A percentile compares a stretch with the other conserved stretches of the same genome.
Evolutionary conservation across 2,113 vertebrate species (phyloP).

Genomic region (Pipa parva): DNA sequence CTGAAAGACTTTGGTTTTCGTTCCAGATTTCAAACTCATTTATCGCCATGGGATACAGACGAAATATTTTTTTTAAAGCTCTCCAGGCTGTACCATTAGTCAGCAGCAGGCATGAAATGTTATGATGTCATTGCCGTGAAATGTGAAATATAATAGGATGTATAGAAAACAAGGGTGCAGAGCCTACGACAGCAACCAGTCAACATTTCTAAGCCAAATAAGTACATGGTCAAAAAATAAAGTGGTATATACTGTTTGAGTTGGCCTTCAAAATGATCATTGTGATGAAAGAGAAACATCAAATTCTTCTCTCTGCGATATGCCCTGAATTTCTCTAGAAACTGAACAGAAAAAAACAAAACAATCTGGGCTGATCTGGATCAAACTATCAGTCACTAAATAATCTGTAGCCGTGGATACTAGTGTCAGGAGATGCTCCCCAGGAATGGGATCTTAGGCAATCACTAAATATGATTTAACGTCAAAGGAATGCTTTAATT

Average conservation of each 20-base stretch:
- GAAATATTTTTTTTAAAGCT: slow-evolving; percentile 41
- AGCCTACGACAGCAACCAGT: slow-evolving; percentile 12
- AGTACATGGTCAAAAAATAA: slow-evolving; percentile 32
- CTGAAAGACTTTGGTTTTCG: not conserved
- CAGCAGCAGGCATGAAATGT: slow-evolving; percentile 27
- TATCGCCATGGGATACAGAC: slow-evolving; percentile 35
- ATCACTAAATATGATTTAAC: slow-evolving; percentile 44
- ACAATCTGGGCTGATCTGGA: slow-evolving; percentile 10
- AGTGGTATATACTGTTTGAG: slow-evolving; percentile 6
- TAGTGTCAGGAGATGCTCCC: slow-evolving; percentile 24
- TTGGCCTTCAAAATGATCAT: slow-evolving; percentile 21
- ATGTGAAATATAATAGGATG: slow-evolving; percentile 32
- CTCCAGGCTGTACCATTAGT: slow-evolving; percentile 26
- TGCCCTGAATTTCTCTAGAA: slow-evolving; percentile 5
- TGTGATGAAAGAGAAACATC: slow-evolving; percentile 27
- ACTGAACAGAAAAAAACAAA: slow-evolving; percentile 11
- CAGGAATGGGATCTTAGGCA: not conserved
- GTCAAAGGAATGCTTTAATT: slow-evolving; percentile 47
- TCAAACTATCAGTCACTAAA: not conserved
- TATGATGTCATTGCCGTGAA: slow-evolving; percentile 24
- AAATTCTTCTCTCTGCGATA: slow-evolving; percentile 18
- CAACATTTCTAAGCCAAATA: slow-evolving; percentile 16
- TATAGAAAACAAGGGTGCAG: slow-evolving; percentile 18
- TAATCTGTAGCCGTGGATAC: slow-evolving; percentile 19
- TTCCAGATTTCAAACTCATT: slow-evolving; percentile 19